Evolutionary conservation across 1,140 invertebrate species (phyloP), one percentile per base, ranked within the genome.

Genomic region (Drosophila mauritiana): DNA sequence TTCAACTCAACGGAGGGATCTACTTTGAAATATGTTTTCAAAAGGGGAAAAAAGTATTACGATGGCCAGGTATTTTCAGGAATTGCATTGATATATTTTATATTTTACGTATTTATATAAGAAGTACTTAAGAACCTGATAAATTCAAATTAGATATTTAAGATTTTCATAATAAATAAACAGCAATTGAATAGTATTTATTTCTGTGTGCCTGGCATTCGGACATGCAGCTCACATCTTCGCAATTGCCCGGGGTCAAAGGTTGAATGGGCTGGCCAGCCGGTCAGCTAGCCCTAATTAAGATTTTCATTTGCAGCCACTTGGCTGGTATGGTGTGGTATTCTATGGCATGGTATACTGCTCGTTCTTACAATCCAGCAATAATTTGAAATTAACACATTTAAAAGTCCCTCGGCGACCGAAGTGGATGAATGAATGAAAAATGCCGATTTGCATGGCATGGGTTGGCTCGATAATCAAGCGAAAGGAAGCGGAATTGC

Each of bases 311-410:
- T 55, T 69, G 56, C 58, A 46, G 54, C 46, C 55, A 78, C 68
- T 68, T 54, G 49, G 36, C 58, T 12, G 52, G 25, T 20, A 15
- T 13, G 22, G 22, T 8, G 6, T 13, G 22, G 20, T 27, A 51
- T 12, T 46, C 20, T n/a, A 12, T 11, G 25, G 25, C 8, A 8
- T 8, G n/a, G 12, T 20, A 52, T 10, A 13, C 55, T 57, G 42
- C 37, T 22, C 25, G 42, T 70, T 70, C 64, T 75, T 61, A 64
- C 46, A 61, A 59, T 62, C 53, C 54, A 51, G 52, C 68, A 48
- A 34, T 70, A 63, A 62, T 57, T 77, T 59, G 69, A 78, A 78
- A 78, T 78, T 78, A 78, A 78, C 74, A 72, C 65, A 78, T 78
- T 78, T 78, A 72, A 78, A 72, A 72, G 56, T 52, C 62, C 27